Evolutionary conservation across 1,140 invertebrate species (phyloP).

Genomic region (Latrodectus geometricus): DNA sequence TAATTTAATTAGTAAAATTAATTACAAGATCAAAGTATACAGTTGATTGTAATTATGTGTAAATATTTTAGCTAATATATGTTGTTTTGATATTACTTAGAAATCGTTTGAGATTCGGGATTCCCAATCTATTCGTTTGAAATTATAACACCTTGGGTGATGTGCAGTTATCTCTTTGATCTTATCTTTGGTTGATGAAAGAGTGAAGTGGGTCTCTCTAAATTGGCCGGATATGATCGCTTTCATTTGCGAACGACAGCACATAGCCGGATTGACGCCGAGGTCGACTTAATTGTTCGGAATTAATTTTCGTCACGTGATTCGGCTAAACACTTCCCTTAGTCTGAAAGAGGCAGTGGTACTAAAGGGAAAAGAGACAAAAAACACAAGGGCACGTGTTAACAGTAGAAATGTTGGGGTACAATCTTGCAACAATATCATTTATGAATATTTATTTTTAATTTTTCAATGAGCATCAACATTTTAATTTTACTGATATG

Average conservation of each 20-base stretch:
- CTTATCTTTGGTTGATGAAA: neutral
- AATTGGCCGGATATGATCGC: constrained; percentile 16
- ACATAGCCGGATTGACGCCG: constrained; percentile 22
- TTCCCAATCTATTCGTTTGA: no score
- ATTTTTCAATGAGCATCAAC: no score
- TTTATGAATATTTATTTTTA: no score
- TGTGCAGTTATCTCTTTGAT: neutral
- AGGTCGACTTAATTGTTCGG: constrained; percentile 50
- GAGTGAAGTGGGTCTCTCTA: neutral
- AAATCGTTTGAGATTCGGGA: no score
- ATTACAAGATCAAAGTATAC: no score
- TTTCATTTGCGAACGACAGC: constrained; percentile 3
- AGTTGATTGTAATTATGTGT: no score
- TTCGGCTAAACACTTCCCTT: neutral
- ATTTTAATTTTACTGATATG: no score
- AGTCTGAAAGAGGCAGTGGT: neutral
- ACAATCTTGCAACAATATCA: neutral
- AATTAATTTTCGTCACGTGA: constrained; percentile 57
- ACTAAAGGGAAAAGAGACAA: neutral
- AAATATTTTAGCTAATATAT: no score
- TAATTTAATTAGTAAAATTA: no score
- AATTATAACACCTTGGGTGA: no score
- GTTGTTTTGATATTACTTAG: no score
- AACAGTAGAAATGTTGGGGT: neutral
- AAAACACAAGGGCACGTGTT: neutral